phyloP scores from a whole-genome alignment of 2,113 vertebrate species.

The Leucopsar rothschildi region DNA sequence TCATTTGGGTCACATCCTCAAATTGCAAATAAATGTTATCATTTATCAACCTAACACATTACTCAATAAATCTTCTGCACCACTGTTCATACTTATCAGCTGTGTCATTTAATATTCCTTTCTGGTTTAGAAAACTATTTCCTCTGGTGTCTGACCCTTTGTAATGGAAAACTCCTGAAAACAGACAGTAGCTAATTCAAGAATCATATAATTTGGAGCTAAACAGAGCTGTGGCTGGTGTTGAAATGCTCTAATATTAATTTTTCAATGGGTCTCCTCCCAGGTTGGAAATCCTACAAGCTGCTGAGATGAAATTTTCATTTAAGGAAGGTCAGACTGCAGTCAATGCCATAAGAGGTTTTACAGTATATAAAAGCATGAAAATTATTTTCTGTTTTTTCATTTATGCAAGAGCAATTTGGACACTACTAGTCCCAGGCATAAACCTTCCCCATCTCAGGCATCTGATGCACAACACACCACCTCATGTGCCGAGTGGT shows the following conservation, averaged over 20 bases:
- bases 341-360: neutral
- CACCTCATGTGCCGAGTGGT: rapidly evolving
- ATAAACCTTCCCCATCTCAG: neutral
- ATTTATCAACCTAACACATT: constrained; percentile 72
- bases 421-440: neutral
- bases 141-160: constrained; percentile 55
- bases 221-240: constrained; percentile 5
- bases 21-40: constrained; percentile 77
- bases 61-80: constrained; percentile 70
- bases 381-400: neutral
- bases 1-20: constrained; percentile 72
- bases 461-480: rapidly evolving
- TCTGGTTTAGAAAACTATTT: constrained; percentile 64
- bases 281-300: neutral
- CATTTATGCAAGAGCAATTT: neutral
- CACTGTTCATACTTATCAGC: constrained; percentile 59
- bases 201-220: constrained; percentile 42
- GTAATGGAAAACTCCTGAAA: constrained; percentile 53
- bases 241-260: neutral
- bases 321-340: neutral
- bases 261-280: neutral
- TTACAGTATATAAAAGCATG: neutral
- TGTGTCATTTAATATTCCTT: constrained; percentile 55
- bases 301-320: neutral
- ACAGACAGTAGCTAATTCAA: constrained; percentile 54